Base-by-base conservation (phyloP, 2,888 invertebrate species). In the Drosophila testacea region DNA sequence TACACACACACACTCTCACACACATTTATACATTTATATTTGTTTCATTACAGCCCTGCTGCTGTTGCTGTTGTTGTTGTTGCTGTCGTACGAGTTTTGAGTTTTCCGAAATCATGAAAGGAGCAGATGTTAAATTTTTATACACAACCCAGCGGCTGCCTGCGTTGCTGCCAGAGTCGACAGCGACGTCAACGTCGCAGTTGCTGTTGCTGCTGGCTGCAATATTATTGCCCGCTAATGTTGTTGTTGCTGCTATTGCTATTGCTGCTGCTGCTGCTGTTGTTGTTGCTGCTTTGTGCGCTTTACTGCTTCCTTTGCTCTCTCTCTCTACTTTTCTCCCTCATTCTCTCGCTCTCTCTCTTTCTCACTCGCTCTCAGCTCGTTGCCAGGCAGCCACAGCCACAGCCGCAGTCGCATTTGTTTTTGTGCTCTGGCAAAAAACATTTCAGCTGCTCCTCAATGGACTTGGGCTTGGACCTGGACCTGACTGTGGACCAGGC, bases 51-150 rank as follows among this genome's bases (percentile, higher is more conserved):
- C 83, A 86, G 81, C 83, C 74, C 81, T 73, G 73, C 54, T 76
- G 76, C 6, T 73, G 73, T 7, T 69, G 71, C 13, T 70, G 62
- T 16, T 73, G 72, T 44, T 77, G 70, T 52, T 77, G 63, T 74
- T 74, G 68, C 69, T 67, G 71, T 81, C 87, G 78, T 81, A 78
- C 81, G 81, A 91, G 90, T 91, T 91, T 90, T 83, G 82, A 91
- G 92, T 91, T 91, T 92, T 92, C 91, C 91, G 83, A 91, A 92
- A 91, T 91, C 90, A 90, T 91, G 84, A 92, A 91, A 91, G 90
- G 90, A 91, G 92, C 91, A 91, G 91, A 91, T 91, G 91, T 91
- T 91, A 88, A 84, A 79, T 90, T 91, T 91, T 89, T 89, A 82
- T 89, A 84, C 89, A 83, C 89, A 83, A 66, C 48, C 57, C 67